Evolutionary conservation across 35 echinoderm and acorn worm genomes (phyloP), one percentile per base, ranked within the genome.

Genomic region (Acanthaster planci): DNA sequence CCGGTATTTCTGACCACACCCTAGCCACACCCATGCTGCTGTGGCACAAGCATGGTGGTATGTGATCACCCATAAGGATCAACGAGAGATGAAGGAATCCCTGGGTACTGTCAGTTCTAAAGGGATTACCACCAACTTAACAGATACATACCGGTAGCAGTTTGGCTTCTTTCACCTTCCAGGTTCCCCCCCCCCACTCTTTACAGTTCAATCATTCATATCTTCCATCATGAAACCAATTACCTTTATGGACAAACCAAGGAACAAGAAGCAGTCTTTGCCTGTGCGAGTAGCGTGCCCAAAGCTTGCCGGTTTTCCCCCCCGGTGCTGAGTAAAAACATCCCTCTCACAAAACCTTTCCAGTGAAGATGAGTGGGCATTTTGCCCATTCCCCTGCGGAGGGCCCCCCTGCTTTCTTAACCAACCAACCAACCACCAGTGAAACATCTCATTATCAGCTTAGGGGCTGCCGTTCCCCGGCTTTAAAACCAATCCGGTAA

Each of bases 391-490:
- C 42, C 42, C 42, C 4, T 47, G 12, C 42, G 23, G 64, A n/a
- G n/a, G n/a, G n/a, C n/a, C n/a, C n/a, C n/a, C 26, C 10, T 31
- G 34, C 30, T 34, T 72, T 72, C 30, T n/a, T n/a, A n/a, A n/a
- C n/a, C n/a, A n/a, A 72, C 18, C 64, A 72, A 72, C 64, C 64
- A 72, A 26, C 64, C 64, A 72, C 64, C 64, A 72, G 64, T 72
- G 23, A 26, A 72, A 72, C 64, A 72, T 72, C 64, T 72, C 64
- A 72, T 72, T 72, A 72, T 72, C 64, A 72, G 64, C 23, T 72
- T 72, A 26, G 34, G 21, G 30, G 23, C 64, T n/a, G 64, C 64
- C 64, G 23, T 26, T 72, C 64, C 23, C 14, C 64, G 34, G 26
- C 34, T 27, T 72, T 72, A 72, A 72, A 72, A 72, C 64, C 64